Base-by-base conservation (phyloP, 2,888 invertebrate species). In the Therioaphis trifolii region DNA sequence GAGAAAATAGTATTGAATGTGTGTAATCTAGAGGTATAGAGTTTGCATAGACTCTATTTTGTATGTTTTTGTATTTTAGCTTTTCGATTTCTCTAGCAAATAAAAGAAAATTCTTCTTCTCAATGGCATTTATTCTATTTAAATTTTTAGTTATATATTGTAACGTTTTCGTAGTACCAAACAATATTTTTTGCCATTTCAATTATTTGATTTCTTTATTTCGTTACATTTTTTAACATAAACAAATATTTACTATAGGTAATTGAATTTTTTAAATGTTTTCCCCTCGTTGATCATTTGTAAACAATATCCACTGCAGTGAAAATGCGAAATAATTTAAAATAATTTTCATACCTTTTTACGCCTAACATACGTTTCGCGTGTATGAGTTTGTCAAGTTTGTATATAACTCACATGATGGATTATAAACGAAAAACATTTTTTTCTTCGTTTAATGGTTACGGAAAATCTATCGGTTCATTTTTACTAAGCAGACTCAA, bases 391-490 rank as follows among this genome's bases (percentile, higher is more conserved):
- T n/a, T 21, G n/a, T n/a, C n/a, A n/a, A n/a, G n/a, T n/a, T n/a
- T n/a, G n/a, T n/a, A 12, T 7, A 3, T 18, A 14, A n/a, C 35
- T 14, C n/a, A 35, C 29, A 9, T 1, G 9, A 21, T 55, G 21
- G 21, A 55, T 7, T 55, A 58, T 61, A 75, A 75, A 75, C 75
- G 61, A 61, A 46, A 27, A 61, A 61, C 35, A 43, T 61, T 7
- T 35, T 5, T 35, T 35, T 35, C 7, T 76, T 61, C 61, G 58
- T 35, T 35, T 5, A 61, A 61, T 63, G 58, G 76, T 76, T 63
- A 66, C 76, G 15, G 63, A 49, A 77, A 77, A 77, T 63, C 76
- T 66, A 77, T 77, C n/a, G n/a, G n/a, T 63, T 2, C 7, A 63
- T 63, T 63, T 76, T 66, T 46, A 21, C 76, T 46, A 35, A 35